A percentile compares a stretch with the other conserved stretches of the same genome.
Evolutionary conservation across 2,888 invertebrate species (phyloP).

Genomic region (Alviniconcha strummeri): DNA sequence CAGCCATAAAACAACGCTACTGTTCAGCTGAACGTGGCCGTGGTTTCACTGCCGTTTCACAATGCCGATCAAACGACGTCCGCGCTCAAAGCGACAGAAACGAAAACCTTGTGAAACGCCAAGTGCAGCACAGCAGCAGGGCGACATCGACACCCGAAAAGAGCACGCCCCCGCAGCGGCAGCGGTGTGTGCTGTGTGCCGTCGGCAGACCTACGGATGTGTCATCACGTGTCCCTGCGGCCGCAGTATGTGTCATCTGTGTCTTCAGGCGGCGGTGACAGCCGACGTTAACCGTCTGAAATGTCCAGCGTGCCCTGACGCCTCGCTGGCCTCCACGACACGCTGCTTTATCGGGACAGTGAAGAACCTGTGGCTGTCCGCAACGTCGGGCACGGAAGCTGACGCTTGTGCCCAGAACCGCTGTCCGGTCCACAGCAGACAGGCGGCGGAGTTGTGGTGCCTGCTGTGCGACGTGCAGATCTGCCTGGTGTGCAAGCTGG

Average conservation of each 20-base stretch:
- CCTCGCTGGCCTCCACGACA: background rate
- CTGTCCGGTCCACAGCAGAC: background rate
- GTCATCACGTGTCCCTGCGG: background rate
- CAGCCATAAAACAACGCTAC: too few species aligned
- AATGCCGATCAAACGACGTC: background rate
- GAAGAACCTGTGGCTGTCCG: constrained; percentile 16
- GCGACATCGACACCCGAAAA: too few species aligned
- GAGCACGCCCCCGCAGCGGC: too few species aligned
- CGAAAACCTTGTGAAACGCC: background rate
- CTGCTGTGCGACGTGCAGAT: constrained; percentile 5
- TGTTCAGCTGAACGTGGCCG: too few species aligned
- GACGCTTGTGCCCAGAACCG: background rate
- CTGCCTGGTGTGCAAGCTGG: constrained; percentile 9
- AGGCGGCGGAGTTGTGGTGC: background rate
- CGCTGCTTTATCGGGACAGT: background rate
- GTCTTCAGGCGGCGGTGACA: background rate
- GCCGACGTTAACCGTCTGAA: background rate
- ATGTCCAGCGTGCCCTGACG: background rate
- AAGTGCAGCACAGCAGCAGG: background rate
- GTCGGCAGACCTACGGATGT: background rate
- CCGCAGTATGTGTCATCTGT: background rate
- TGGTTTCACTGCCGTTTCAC: background rate
- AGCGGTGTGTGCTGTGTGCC: background rate
- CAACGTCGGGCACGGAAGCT: background rate
- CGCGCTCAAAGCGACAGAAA: background rate